A percentile compares a stretch with the other conserved stretches of the same genome.
Conservation (phyloP, 2,113 vertebrate species). For the Coracopsis vasa region DNA sequence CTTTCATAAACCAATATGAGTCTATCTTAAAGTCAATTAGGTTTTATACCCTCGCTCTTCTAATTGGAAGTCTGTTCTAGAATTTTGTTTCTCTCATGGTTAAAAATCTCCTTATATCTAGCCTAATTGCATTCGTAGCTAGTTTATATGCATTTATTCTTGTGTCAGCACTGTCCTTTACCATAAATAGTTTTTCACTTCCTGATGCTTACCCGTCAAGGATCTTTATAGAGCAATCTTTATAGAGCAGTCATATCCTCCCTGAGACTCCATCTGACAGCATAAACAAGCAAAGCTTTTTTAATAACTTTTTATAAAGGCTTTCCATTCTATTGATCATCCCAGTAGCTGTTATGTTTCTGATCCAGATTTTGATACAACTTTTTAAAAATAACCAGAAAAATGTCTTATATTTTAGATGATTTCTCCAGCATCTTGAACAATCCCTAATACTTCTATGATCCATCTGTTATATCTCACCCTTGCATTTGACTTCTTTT, state of each 20-base stretch:
- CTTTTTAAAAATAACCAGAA: background rate
- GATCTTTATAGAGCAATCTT: slow-evolving; percentile 40
- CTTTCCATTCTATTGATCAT: background rate
- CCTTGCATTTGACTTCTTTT: background rate
- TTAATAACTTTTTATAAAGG: background rate
- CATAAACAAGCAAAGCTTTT: slow-evolving; percentile 8
- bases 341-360: background rate
- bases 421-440: background rate
- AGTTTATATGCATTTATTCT: slow-evolving; percentile 30
- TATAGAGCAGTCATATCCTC: slow-evolving; percentile 8
- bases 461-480: background rate
- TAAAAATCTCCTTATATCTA: slow-evolving; percentile 37
- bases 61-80: background rate
- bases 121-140: slow-evolving; percentile 12
- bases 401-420: background rate
- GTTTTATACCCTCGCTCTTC: background rate
- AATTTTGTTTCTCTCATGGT: background rate
- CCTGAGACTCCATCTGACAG: background rate
- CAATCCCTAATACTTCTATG: background rate
- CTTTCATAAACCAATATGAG: background rate
- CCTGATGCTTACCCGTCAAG: slow-evolving; percentile 17
- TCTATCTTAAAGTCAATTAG: background rate
- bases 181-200: slow-evolving; percentile 60
- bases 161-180: slow-evolving; percentile 53
- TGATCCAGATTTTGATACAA: background rate